Evolutionary conservation across 1,140 invertebrate genomes (phyloP).

Genomic region (Stratiolaelaps scimitus): DNA sequence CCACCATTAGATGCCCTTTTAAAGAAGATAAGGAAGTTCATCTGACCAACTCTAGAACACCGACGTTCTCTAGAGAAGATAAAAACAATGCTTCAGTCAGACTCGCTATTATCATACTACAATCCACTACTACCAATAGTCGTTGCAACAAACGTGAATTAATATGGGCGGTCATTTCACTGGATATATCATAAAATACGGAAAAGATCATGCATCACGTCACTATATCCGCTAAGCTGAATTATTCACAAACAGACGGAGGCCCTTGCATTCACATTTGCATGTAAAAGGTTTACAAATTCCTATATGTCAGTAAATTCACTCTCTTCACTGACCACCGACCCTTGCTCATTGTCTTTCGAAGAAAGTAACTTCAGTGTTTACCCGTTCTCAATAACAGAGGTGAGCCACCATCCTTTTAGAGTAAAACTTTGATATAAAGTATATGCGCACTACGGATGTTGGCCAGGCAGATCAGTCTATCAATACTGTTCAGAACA

Average conservation of each 20-base stretch:
- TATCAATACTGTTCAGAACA: constrained; percentile 29
- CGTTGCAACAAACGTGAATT: neutral
- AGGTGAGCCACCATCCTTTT: constrained; percentile 40
- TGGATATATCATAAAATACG: neutral
- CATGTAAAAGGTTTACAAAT: constrained; percentile 45
- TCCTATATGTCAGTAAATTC: constrained; percentile 42
- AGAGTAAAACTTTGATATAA: constrained; percentile 40
- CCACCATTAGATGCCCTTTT: neutral
- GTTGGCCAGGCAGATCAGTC: constrained; percentile 37
- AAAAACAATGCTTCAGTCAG: neutral
- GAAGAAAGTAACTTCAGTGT: constrained; percentile 37
- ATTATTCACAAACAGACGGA: constrained; percentile 49
- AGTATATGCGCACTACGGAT: constrained; percentile 34
- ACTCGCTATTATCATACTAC: neutral
- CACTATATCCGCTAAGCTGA: constrained; percentile 41
- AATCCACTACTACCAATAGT: neutral
- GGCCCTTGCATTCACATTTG: constrained; percentile 44
- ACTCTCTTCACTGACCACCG: constrained; percentile 44
- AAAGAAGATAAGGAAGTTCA: neutral
- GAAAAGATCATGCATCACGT: constrained; percentile 33
- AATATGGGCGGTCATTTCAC: neutral
- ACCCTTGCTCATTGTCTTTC: constrained; percentile 41
- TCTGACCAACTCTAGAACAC: neutral
- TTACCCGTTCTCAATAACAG: constrained; percentile 38
- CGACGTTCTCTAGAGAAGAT: neutral